These are phyloP conservation scores for Catharus minimus DNA, from an alignment of 2,113 vertebrate genomes.

Conservation along the genomic window DNA sequence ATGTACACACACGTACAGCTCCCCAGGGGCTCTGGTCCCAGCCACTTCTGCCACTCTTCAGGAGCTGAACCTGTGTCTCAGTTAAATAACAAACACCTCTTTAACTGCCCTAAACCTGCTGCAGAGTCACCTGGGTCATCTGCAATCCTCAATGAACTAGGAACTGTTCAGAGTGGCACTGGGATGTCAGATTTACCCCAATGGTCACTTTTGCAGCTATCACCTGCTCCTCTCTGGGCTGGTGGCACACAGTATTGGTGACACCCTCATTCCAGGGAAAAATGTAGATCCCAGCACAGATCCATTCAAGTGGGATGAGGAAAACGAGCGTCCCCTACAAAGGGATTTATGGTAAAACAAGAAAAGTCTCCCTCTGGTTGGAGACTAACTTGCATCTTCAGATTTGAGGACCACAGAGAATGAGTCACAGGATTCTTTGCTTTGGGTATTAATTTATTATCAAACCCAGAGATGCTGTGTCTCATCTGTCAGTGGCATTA, in stretches of 20 bases:
- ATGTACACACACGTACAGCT: fast-evolving
- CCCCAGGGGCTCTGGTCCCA: neutral
- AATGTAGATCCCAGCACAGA: neutral
- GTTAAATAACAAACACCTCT: neutral
- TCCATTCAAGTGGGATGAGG: neutral
- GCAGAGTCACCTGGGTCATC: neutral
- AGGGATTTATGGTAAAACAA: neutral
- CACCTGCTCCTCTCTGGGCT: neutral
- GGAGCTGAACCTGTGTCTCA: neutral
- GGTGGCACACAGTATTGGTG: neutral
- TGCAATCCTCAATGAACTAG: neutral
- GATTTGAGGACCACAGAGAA: neutral
- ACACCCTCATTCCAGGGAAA: neutral
- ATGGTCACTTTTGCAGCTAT: neutral
- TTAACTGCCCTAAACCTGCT: neutral
- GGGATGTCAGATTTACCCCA: neutral
- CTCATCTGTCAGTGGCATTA: neutral
- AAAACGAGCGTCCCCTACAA: neutral
- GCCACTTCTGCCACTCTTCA: neutral
- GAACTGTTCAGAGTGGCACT: neutral
- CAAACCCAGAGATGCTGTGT: neutral
- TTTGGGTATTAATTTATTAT: neutral
- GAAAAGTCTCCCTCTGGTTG: neutral
- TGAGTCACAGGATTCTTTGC: neutral
- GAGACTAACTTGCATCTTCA: neutral